These are phyloP conservation scores for crab-eating macaque (Macaca fascicularis) DNA, from an alignment of 2,113 vertebrate genomes.

Conservation along the genomic window T2T-MFA8v1.1 NC_088380.1:5634501-5635000, in stretches of 20 bases:
- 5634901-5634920: neutral
- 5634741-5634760: neutral
- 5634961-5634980: neutral
- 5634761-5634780: neutral
- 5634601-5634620: neutral
- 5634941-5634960: neutral
- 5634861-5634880: neutral
- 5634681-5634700: fast-evolving
- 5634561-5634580: neutral
- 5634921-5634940: fast-evolving
- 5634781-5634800: too few relatives aligned
- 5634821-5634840: too few relatives aligned
- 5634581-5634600: neutral
- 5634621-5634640: neutral
- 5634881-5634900: neutral
- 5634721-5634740: neutral
- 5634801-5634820: too few relatives aligned
- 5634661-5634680: fast-evolving
- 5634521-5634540: neutral
- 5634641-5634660: neutral
- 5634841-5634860: neutral
- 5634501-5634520: neutral
- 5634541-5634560: neutral
- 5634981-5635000: neutral
- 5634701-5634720: neutral